These are phyloP conservation scores for Bombylius discolor DNA, from an alignment of 2,888 invertebrate species.

Conservation along the genomic window DNA sequence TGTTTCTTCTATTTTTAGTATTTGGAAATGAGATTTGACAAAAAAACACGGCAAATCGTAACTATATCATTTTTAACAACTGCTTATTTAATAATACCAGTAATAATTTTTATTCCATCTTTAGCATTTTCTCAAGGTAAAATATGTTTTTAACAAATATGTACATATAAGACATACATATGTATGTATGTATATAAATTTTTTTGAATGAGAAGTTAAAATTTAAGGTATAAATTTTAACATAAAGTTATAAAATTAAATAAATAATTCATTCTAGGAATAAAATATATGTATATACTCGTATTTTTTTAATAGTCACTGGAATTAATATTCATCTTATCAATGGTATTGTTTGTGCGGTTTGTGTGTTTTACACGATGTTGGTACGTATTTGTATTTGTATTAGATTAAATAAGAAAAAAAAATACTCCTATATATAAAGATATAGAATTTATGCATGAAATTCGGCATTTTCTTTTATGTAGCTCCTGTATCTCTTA, in stretches of 20 bases:
- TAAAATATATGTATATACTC: too few relatives aligned
- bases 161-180: too few relatives aligned
- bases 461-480: too few relatives aligned
- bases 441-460: too few relatives aligned
- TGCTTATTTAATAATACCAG: slow-evolving; percentile 26
- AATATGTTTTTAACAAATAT: background rate
- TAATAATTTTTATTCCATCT: slow-evolving; percentile 25
- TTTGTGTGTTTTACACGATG: slow-evolving; percentile 47
- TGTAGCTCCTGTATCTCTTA: too few relatives aligned
- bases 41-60: slow-evolving; percentile 24
- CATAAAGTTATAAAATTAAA: too few relatives aligned
- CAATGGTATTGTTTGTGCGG: slow-evolving; percentile 39
- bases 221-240: too few relatives aligned
- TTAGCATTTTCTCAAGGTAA: slow-evolving; percentile 14
- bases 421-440: too few relatives aligned
- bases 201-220: too few relatives aligned
- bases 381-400: slow-evolving; percentile 34
- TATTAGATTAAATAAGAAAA: too few relatives aligned
- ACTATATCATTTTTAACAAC: slow-evolving; percentile 27
- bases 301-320: slow-evolving; percentile 38
- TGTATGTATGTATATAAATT: too few relatives aligned
- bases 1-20: slow-evolving; percentile 21
- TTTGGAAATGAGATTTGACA: slow-evolving; percentile 29
- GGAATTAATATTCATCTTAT: slow-evolving; percentile 43
- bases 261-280: too few relatives aligned